A percentile compares a stretch with the other conserved stretches of the same genome.
Evolutionary conservation across 2,888 invertebrate species (phyloP).

Genomic region (Petrophora chlorosata): DNA sequence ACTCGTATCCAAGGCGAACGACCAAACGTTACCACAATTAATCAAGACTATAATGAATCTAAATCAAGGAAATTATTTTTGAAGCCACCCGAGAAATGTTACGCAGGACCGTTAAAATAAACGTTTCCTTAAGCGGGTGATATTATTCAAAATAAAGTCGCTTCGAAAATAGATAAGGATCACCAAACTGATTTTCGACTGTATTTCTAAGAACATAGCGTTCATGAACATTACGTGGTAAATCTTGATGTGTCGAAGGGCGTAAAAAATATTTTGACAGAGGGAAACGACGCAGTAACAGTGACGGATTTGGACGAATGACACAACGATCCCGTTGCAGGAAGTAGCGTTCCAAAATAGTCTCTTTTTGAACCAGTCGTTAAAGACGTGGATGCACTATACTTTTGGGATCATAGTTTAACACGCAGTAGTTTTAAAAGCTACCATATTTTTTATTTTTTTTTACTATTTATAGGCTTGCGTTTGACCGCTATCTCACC

Average conservation of each 20-base stretch:
- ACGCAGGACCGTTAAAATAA: slow-evolving; percentile 19
- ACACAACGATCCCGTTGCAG: slow-evolving; percentile 53
- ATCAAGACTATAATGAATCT: slow-evolving; percentile 22
- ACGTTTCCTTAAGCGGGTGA: slow-evolving; percentile 22
- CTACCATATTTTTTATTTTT: not conserved
- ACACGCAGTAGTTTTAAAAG: slow-evolving; percentile 1
- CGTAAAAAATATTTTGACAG: slow-evolving; percentile 40
- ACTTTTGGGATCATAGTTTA: slow-evolving; percentile 20
- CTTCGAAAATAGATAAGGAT: slow-evolving; percentile 11
- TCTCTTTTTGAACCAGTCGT: slow-evolving; percentile 38
- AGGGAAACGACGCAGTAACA: slow-evolving; percentile 44
- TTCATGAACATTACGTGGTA: no score
- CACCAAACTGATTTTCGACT: slow-evolving; percentile 4
- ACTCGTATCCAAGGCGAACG: slow-evolving; percentile 12
- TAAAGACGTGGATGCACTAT: slow-evolving; percentile 30
- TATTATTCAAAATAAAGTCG: slow-evolving; percentile 21
- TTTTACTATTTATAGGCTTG: no score
- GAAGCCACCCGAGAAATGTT: slow-evolving; percentile 11
- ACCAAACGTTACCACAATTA: slow-evolving; percentile 13
- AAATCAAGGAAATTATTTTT: slow-evolving; percentile 14
- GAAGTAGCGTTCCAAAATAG: slow-evolving; percentile 47
- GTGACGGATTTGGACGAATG: slow-evolving; percentile 54
- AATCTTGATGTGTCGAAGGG: not conserved
- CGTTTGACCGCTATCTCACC: no score
- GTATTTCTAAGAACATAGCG: slow-evolving; percentile 1